Base-by-base conservation (phyloP, 2,888 invertebrate species). In the Agrochola lychnidis region DNA sequence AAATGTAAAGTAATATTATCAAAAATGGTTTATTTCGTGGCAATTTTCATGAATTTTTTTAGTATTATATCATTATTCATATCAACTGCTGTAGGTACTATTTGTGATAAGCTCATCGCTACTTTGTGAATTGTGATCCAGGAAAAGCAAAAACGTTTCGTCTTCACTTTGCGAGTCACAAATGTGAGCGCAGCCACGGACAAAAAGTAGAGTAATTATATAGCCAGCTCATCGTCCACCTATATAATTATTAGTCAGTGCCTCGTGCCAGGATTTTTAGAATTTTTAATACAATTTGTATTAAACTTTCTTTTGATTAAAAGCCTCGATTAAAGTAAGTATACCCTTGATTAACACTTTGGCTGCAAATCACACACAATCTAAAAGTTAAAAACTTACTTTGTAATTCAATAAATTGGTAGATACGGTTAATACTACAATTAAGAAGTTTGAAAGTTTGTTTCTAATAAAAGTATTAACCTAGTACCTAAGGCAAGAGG, bases 341-440 rank as follows among this genome's bases (percentile, higher is more conserved):
- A 56, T 42, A 70, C 53, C 59, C 56, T 53, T 62, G 4, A 64
- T n/a, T 73, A 63, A 64, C 59, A 67, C 53, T 64, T 68, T n/a
- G 16, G 51, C 16, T 30, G 14, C 53, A 36, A 63, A 70, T 76
- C 76, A 67, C 51, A 83, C n/a, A 70, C 63, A 59, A 79, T 81
- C 56, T 72, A 36, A 9, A 56, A 61, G n/a, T 62, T 57, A 16
- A 67, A 64, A 83, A 83, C 40, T 69, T 68, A 36, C 53, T 69
- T 62, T 14, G 51, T 70, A 77, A 82, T 82, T 68, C 73, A 71
- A 30, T 53, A 30, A 78, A 83, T 70, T 73, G 67, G 68, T 81
- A 30, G 51, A 73, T 62, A 61, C 3, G 25, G 14, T 4, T 19
- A 56, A 25, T 57, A 10, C n/a, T 59, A 36, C 7, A 53, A 19